Base-by-base conservation (phyloP, 2,888 invertebrate genomes). In the Drosophila limbata region DNA sequence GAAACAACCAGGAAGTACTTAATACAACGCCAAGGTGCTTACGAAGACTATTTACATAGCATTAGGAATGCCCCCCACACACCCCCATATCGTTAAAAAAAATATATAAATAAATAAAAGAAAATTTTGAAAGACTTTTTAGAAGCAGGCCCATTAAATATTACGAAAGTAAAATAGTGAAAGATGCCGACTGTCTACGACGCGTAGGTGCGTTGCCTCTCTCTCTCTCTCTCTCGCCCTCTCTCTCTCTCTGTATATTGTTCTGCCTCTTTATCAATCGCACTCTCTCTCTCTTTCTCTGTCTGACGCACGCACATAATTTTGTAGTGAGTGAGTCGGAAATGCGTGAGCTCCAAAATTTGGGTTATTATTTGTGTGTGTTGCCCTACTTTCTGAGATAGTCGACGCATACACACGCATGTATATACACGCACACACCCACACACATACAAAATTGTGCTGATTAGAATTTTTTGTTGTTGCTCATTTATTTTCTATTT, bases 311-410 rank as follows among this genome's bases (percentile, higher is more conserved):
- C 61, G 48, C 60, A 53, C 65, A 56, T 19, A 31, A 15, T n/a
- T 39, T 47, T 50, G 50, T 11, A 44, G 53, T 28, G 69, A 68
- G 50, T 63, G 63, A 60, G 70, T 76, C 80, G 73, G 80, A 84
- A 87, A 80, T 84, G 84, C 84, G 84, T 84, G 88, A 76, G 82
- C 60, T 74, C 59, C 59, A 66, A 76, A 87, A 82, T 87, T 84
- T 84, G 72, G 88, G 88, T 87, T 87, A 87, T 72, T 84, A 67
- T 82, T 73, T 77, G 77, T 81, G 69, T 75, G 71, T 75, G 84
- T 68, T 84, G 84, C 78, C 84, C 84, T 82, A 84, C 73, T 84
- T 84, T 86, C 64, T 70, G 69, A 77, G 79, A 79, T 82, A 87
- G 71, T 63, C 50, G 35, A 48, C 19, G 47, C 55, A 47, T 53